Evolutionary conservation across 2,888 invertebrate species (phyloP).

Genomic region (Phengaris alcon): DNA sequence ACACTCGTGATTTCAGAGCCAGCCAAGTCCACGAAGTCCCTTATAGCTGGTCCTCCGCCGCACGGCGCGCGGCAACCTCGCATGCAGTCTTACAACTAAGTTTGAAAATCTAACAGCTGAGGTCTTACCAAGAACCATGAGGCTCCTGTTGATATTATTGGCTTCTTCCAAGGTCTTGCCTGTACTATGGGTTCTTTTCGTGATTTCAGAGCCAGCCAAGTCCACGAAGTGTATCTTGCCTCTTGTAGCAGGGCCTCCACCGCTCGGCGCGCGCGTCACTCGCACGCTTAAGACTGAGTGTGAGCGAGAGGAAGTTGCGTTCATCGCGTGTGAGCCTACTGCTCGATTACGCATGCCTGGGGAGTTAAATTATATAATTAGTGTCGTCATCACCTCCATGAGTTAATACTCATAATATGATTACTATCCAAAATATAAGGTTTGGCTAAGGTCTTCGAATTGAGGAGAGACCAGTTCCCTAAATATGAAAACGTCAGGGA

Average conservation of each 20-base stretch:
- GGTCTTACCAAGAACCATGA: slow-evolving; percentile 91
- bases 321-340: slow-evolving; percentile 94
- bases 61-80: slow-evolving; percentile 90
- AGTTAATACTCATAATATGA: too few species aligned
- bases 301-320: slow-evolving; percentile 94
- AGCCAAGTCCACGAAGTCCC: too few species aligned
- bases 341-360: slow-evolving; percentile 93
- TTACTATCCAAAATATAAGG: too few species aligned
- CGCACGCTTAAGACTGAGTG: slow-evolving; percentile 95
- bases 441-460: too few species aligned
- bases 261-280: slow-evolving; percentile 89
- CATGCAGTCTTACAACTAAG: slow-evolving; percentile 59
- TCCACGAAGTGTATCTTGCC: slow-evolving; percentile 98
- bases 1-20: too few species aligned
- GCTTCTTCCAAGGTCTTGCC: slow-evolving; percentile 95
- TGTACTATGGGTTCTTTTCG: slow-evolving; percentile 92
- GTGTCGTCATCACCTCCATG: too few species aligned
- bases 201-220: slow-evolving; percentile 97
- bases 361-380: too few species aligned
- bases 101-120: background rate
- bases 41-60: slow-evolving; percentile 70
- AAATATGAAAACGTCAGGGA: too few species aligned
- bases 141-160: slow-evolving; percentile 96
- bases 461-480: too few species aligned
- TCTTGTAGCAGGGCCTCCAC: slow-evolving; percentile 91